Evolutionary conservation across 2,113 vertebrate genomes (phyloP).

Genomic region (Zosterops borbonicus): DNA sequence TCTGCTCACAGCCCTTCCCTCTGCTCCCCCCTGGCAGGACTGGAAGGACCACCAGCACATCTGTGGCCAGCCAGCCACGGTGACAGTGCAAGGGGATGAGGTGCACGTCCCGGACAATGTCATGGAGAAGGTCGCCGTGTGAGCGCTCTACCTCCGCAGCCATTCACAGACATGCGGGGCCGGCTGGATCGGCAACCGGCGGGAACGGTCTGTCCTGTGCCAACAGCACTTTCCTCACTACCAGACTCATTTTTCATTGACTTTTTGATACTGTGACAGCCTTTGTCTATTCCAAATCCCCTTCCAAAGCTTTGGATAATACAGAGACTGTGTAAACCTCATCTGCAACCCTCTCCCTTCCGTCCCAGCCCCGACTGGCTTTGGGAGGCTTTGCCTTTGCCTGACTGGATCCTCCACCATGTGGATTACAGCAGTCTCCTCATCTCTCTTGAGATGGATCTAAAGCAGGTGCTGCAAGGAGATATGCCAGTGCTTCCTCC

Average conservation of each 20-base stretch:
- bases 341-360: neutral
- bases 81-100: conserved; percentile 79
- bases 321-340: neutral
- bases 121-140: conserved; percentile 85
- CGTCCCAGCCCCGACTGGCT: neutral
- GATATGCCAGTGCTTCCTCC: neutral
- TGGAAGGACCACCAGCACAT: conserved; percentile 97
- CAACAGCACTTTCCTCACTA: neutral
- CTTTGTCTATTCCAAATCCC: neutral
- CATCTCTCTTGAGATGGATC: neutral
- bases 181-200: neutral
- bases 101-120: conserved; percentile 81
- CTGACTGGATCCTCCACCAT: neutral
- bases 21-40: conserved; percentile 78
- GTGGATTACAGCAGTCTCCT: neutral
- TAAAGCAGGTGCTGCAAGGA: neutral
- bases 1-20: neutral
- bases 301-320: neutral
- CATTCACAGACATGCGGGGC: neutral
- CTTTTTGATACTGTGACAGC: neutral
- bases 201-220: neutral
- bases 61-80: conserved; percentile 81
- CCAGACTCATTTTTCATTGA: neutral
- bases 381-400: neutral
- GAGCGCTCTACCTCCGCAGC: neutral